Evolutionary conservation across 2,888 invertebrate species (phyloP), one percentile per base, ranked within the genome.

Genomic region (Drosophila anomalipes): DNA sequence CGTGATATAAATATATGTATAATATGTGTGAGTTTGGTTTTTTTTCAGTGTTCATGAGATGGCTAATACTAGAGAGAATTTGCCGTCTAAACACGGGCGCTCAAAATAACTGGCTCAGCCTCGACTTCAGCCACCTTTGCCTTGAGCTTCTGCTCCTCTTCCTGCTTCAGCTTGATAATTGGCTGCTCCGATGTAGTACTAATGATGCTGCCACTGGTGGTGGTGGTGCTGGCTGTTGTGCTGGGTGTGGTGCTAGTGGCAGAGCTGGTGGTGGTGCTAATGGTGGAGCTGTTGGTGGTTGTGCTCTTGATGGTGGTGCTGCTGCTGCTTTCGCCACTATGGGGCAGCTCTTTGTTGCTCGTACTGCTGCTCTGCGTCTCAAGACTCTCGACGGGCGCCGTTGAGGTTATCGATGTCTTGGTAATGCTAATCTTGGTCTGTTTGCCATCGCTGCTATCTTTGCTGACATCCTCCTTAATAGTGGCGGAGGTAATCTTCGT

Each of bases 51-150:
- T 9, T 58, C 63, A 37, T 52, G 70, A 65, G 63, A 51, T 66
- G 62, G 70, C 61, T 84, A 74, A 63, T 67, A 60, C 82, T 84
- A 84, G 62, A 58, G 51, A 47, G 37, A 30, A 54, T 39, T 57
- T 26, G 39, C 4, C 52, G 56, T 37, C 85, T 90, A 93, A 58
- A 93, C 91, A 44, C 93, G 90, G 10, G 93, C 88, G 33, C 93
- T 92, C 10, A 93, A 83, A 67, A 93, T 93, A 14, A 93, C 80
- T n/a, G 93, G 93, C 32, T 93, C 93, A 32, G 93, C 93, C 80
- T 93, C 93, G 39, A 93, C 92, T 77, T 93, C 93, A 32, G 92
- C 93, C 5, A 93, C 88, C 83, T 93, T 93, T 61, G 92, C 92
- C 77, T 93, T 93, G 1, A 93, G 83, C 69, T 93, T 89, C 56